phyloP scores from a whole-genome alignment of 2,113 vertebrate species.

The Thunnus maccoyii region DNA sequence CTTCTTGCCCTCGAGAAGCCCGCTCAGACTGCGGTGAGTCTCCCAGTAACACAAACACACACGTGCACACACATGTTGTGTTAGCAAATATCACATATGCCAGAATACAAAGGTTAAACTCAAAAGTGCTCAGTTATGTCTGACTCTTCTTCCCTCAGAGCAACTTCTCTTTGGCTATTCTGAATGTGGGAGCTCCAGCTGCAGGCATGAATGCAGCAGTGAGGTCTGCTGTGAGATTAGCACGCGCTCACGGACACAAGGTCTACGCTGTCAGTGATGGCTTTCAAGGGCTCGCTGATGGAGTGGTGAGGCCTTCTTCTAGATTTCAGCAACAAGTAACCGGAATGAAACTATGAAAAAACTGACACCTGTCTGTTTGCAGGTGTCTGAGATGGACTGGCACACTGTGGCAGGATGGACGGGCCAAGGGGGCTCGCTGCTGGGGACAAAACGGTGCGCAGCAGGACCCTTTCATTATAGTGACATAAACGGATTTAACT shows the following conservation, averaged over 20 bases:
- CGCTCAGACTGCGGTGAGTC: slow-evolving; percentile 82
- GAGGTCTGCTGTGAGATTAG: slow-evolving; percentile 89
- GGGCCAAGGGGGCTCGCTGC: slow-evolving; percentile 93
- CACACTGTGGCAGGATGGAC: slow-evolving; percentile 94
- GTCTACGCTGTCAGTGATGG: slow-evolving; percentile 91
- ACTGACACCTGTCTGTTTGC: slow-evolving; percentile 6
- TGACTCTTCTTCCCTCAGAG: slow-evolving; percentile 70
- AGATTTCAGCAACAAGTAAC: background rate
- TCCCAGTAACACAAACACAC: background rate
- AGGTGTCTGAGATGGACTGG: slow-evolving; percentile 93
- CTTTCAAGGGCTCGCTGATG: slow-evolving; percentile 92
- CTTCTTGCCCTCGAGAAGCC: slow-evolving; percentile 90
- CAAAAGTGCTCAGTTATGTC: background rate
- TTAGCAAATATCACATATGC: background rate
- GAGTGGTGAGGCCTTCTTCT: slow-evolving; percentile 82
- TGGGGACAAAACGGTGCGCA: slow-evolving; percentile 96
- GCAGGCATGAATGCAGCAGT: slow-evolving; percentile 95
- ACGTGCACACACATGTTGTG: background rate
- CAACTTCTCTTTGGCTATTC: slow-evolving; percentile 89
- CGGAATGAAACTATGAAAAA: background rate
- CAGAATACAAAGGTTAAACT: background rate
- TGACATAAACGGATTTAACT: background rate
- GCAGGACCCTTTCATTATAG: background rate
- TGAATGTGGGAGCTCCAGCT: slow-evolving; percentile 95
- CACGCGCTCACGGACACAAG: slow-evolving; percentile 89